Evolutionary conservation across 37 sponge, comb jelly and placozoan genomes (phyloP).

Genomic region (Beroe ovata): DNA sequence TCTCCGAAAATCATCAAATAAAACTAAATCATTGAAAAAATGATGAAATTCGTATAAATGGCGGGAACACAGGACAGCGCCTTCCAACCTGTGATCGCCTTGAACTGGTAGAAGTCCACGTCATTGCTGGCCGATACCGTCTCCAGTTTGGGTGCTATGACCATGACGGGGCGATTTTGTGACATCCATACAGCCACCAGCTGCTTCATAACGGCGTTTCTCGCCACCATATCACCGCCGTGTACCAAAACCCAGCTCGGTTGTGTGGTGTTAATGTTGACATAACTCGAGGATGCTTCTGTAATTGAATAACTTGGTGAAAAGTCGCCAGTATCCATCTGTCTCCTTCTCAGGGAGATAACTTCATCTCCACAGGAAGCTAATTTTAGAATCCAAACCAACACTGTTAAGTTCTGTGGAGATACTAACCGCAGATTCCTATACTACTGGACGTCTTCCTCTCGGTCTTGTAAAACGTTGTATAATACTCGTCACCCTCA

Average conservation of each 20-base stretch:
- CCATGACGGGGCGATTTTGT: slow-evolving; percentile 10
- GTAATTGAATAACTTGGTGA: too few relatives aligned
- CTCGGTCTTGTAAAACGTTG: background rate
- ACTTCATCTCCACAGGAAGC: too few relatives aligned
- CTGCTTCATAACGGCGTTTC: slow-evolving; percentile 27
- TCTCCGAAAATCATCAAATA: too few relatives aligned
- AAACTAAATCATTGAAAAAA: too few relatives aligned
- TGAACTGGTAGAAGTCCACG: slow-evolving; percentile 61
- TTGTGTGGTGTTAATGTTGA: slow-evolving; percentile 38
- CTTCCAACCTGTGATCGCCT: slow-evolving; percentile 29
- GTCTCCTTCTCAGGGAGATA: background rate
- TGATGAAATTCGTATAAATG: too few relatives aligned
- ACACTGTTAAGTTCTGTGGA: too few relatives aligned
- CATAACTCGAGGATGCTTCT: background rate
- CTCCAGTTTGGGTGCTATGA: background rate
- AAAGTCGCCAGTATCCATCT: too few relatives aligned
- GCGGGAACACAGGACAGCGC: too few relatives aligned
- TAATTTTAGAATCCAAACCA: too few relatives aligned
- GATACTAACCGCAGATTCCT: slow-evolving; percentile 4
- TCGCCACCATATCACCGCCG: background rate
- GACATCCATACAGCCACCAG: slow-evolving; percentile 8
- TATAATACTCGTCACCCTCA: slow-evolving; percentile 41
- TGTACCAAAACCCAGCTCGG: slow-evolving; percentile 16
- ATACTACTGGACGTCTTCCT: background rate
- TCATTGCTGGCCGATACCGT: background rate